Conservation (phyloP, 1,140 invertebrate species). For the Drosophila lini region DNA sequence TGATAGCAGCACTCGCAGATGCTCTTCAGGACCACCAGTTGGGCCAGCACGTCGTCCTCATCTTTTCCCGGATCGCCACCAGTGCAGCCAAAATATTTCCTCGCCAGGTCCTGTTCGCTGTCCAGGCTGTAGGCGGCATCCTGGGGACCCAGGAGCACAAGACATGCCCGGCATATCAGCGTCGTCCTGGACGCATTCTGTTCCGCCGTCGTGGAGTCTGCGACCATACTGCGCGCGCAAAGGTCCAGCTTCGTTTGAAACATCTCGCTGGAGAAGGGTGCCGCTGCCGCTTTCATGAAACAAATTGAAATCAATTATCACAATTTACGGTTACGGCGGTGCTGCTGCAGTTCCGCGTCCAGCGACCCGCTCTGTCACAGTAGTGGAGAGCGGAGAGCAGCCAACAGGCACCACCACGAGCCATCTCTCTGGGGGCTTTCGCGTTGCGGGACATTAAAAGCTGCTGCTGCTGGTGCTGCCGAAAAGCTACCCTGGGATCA, state of each 20-base stretch:
- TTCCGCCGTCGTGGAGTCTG: constrained; percentile 35
- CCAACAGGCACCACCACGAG: constrained; percentile 15
- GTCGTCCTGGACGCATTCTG: constrained; percentile 35
- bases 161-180: constrained; percentile 60
- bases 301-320: constrained; percentile 65
- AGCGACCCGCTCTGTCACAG: constrained; percentile 11
- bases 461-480: constrained; percentile 26
- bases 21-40: constrained; percentile 56
- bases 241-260: constrained; percentile 43
- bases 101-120: constrained; percentile 54
- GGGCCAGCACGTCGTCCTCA: constrained; percentile 15
- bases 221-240: constrained; percentile 45
- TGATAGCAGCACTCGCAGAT: constrained; percentile 74
- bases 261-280: constrained; percentile 26
- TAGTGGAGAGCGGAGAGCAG: constrained; percentile 10
- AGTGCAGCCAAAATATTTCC: constrained; percentile 57
- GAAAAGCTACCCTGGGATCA: constrained; percentile 29
- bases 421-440: constrained; percentile 27
- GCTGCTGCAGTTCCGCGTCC: constrained; percentile 39
- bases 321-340: constrained; percentile 36
- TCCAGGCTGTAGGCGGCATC: constrained; percentile 51
- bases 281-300: constrained; percentile 1
- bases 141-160: constrained; percentile 52
- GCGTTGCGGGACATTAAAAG: constrained; percentile 66
- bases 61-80: constrained; percentile 15